Percentiles rank a stretch among this genome's conserved stretches.
Evolutionary conservation across 2,113 vertebrate species (phyloP).

Genomic region (Prionailurus viverrinus): DNA sequence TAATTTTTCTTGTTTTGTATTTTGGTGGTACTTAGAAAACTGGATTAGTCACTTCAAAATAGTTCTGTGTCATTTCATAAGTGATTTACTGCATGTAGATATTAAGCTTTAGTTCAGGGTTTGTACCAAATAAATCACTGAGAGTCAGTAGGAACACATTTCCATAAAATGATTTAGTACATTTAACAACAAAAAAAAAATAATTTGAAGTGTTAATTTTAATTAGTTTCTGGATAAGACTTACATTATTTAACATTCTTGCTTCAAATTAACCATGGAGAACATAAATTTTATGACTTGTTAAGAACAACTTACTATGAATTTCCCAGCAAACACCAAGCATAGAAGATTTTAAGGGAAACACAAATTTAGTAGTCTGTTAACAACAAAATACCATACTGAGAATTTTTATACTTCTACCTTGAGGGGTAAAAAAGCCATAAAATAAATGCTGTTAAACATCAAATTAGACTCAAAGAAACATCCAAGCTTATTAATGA

Average conservation of each 20-base stretch:
- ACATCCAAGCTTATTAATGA: not conserved
- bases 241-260: conserved; percentile 41
- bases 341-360: not conserved
- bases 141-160: not conserved
- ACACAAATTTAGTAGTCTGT: not conserved
- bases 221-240: conserved; percentile 39
- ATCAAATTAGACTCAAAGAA: conserved; percentile 40
- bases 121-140: conserved; percentile 32
- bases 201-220: conserved; percentile 55
- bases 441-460: not conserved
- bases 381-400: not conserved
- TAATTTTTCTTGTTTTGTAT: conserved; percentile 78
- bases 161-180: not conserved
- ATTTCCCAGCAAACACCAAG: conserved; percentile 21
- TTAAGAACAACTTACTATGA: not conserved
- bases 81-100: conserved; percentile 62
- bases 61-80: conserved; percentile 25
- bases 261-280: conserved; percentile 26
- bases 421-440: not conserved
- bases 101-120: not conserved
- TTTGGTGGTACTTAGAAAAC: conserved; percentile 68
- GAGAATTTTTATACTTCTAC: not conserved
- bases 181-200: conserved; percentile 40
- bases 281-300: conserved; percentile 44
- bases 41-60: conserved; percentile 70